These are phyloP conservation scores for Grus americana DNA, from an alignment of 2,113 vertebrate genomes.

Conservation along the genomic window DNA sequence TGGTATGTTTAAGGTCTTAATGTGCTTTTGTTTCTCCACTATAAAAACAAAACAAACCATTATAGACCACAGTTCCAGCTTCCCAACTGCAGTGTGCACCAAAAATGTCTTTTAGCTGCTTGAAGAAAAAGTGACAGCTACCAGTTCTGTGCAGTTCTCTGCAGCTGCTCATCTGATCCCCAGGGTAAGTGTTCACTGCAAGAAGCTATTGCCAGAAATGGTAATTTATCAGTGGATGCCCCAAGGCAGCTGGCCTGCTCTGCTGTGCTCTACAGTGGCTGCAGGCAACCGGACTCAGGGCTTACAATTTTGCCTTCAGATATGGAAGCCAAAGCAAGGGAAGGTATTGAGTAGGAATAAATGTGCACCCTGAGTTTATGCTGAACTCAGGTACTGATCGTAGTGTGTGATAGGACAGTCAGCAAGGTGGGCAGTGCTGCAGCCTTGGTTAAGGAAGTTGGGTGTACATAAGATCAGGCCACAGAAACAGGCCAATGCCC, in stretches of 20 bases:
- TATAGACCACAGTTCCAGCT: background rate
- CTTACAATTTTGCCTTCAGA: background rate
- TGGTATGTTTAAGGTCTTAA: background rate
- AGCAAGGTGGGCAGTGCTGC: background rate
- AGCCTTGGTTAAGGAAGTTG: background rate
- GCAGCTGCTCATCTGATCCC: background rate
- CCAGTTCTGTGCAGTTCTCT: background rate
- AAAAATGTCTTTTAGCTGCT: background rate
- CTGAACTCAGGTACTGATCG: accelerated
- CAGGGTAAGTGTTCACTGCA: background rate
- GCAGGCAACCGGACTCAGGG: background rate
- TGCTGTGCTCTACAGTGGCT: background rate
- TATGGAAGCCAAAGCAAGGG: background rate
- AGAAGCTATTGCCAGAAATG: background rate
- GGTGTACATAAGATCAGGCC: background rate
- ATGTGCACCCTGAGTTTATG: background rate
- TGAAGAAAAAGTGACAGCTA: background rate
- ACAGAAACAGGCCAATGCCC: background rate
- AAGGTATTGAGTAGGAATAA: background rate
- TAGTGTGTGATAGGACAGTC: accelerated
- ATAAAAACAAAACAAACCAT: background rate
- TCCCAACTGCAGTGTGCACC: background rate
- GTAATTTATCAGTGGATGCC: background rate
- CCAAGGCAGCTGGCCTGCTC: background rate
- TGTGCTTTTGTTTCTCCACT: background rate